Evolutionary conservation across 2,113 vertebrate genomes (phyloP).

Genomic region (Eulemur rufifrons): DNA sequence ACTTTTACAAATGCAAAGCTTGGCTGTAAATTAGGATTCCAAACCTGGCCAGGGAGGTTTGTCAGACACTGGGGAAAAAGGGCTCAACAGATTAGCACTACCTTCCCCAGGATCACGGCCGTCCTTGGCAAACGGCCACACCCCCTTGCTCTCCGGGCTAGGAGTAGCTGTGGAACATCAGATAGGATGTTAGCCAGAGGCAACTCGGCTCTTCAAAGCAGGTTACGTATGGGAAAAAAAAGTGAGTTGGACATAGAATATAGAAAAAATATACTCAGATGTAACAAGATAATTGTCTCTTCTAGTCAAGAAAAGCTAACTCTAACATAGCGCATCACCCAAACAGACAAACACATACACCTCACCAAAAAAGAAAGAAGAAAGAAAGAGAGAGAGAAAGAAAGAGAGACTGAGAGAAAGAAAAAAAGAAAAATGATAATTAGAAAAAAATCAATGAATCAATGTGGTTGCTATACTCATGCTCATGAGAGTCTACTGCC

Average conservation of each 20-base stretch:
- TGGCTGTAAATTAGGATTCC: neutral
- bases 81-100: neutral
- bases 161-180: neutral
- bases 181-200: neutral
- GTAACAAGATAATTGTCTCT: neutral
- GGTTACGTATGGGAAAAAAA: rapidly evolving
- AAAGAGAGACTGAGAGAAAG: neutral
- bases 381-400: neutral
- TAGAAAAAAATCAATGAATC: neutral
- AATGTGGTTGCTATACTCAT: neutral
- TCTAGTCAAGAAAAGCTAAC: neutral
- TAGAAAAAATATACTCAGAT: neutral
- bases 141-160: rapidly evolving
- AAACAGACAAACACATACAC: neutral
- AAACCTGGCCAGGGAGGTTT: neutral
- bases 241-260: neutral
- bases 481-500: neutral
- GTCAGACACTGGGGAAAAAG: neutral
- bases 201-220: neutral
- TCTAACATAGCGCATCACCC: rapidly evolving
- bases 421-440: neutral
- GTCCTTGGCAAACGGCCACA: neutral
- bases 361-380: neutral
- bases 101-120: neutral
- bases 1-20: neutral